A percentile compares a stretch with the other conserved stretches of the same genome.
Conservation (phyloP, 2,113 vertebrate genomes). For the Sturnira hondurensis region DNA sequence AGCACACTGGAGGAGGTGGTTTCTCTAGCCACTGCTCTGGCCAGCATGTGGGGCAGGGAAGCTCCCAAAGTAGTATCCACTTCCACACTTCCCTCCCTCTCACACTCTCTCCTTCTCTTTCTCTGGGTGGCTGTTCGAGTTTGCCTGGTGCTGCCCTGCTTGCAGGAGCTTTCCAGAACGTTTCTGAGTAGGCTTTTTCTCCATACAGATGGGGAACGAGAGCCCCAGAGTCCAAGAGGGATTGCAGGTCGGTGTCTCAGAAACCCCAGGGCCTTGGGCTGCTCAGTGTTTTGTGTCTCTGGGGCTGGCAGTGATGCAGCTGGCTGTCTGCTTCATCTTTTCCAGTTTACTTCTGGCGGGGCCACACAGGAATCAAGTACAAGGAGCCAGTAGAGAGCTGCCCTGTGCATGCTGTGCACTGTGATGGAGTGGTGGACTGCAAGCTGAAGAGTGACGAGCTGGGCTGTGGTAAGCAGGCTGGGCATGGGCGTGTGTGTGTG, state of each 20-base stretch:
- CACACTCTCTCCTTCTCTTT: neutral
- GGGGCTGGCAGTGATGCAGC: neutral
- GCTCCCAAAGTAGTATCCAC: neutral
- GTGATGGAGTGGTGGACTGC: conserved; percentile 80
- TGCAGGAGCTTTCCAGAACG: conserved; percentile 42
- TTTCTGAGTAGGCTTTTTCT: conserved; percentile 62
- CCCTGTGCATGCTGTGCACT: conserved; percentile 65
- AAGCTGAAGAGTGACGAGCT: conserved; percentile 80
- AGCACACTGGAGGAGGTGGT: neutral
- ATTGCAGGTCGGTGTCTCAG: conserved; percentile 33
- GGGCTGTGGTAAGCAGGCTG: conserved; percentile 79
- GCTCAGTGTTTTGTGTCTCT: neutral
- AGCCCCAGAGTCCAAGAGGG: conserved; percentile 66
- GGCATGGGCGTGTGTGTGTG: accelerated
- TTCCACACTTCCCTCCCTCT: neutral
- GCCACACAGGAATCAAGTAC: conserved; percentile 76
- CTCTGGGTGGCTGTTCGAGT: neutral
- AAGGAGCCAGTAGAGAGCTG: conserved; percentile 81
- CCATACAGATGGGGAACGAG: conserved; percentile 67
- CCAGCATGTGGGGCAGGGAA: neutral
- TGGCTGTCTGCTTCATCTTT: accelerated
- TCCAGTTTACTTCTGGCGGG: conserved; percentile 82
- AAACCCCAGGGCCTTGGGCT: conserved; percentile 56
- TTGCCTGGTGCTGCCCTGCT: conserved; percentile 28
- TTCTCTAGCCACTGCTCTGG: neutral